Evolutionary conservation across 2,797 vertebrate species (phyloP).

Genomic region (Ptychobarbus kaznakovi): DNA sequence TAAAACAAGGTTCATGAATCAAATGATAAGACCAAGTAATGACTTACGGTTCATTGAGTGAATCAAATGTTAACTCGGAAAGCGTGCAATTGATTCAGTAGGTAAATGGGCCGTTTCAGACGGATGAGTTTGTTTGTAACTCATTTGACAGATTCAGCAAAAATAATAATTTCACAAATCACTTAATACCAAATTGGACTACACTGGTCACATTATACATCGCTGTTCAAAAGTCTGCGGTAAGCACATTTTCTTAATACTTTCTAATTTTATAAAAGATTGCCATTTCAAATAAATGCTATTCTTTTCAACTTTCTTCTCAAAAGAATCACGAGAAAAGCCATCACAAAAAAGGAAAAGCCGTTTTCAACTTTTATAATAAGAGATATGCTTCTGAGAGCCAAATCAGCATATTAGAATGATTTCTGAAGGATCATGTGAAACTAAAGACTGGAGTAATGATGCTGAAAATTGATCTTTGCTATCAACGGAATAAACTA

Average conservation of each 20-base stretch:
- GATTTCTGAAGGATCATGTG: background rate
- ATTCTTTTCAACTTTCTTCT: background rate
- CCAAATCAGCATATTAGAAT: background rate
- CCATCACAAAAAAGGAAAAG: background rate
- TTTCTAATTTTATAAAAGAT: background rate
- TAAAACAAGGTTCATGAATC: background rate
- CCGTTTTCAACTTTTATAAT: background rate
- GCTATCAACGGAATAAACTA: background rate
- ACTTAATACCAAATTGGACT: background rate
- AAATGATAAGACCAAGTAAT: background rate
- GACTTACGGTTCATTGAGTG: background rate
- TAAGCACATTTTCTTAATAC: background rate
- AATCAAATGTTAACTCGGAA: background rate
- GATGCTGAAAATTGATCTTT: background rate
- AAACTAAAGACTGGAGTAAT: background rate
- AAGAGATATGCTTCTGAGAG: background rate
- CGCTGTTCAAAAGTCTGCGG: background rate
- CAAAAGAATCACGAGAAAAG: background rate
- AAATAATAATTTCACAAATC: background rate
- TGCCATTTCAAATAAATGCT: background rate
- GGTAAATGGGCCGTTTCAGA: background rate
- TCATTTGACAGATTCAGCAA: background rate
- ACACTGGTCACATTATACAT: background rate
- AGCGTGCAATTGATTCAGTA: background rate
- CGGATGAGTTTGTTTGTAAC: background rate